These are phyloP conservation scores for Antrozous pallidus DNA, from an alignment of 2,797 vertebrate species.

Conservation along the genomic window DNA sequence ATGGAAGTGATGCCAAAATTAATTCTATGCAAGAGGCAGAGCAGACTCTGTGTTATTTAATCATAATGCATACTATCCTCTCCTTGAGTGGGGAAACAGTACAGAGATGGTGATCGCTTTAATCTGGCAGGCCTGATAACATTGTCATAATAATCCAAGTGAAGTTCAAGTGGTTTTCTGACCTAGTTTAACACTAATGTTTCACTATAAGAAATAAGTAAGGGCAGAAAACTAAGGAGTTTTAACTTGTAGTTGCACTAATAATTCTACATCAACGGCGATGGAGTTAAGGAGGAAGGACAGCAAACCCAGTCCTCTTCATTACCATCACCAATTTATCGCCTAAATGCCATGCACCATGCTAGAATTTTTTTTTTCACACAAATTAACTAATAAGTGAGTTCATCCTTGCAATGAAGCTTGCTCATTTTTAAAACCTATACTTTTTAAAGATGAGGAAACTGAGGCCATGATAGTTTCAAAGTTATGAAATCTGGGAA, in stretches of 20 bases:
- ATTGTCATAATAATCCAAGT: conserved; percentile 62
- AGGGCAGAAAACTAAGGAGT: neutral
- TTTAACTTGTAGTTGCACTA: neutral
- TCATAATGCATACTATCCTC: conserved; percentile 28
- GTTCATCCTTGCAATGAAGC: neutral
- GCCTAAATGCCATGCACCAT: neutral
- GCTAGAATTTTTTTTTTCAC: neutral
- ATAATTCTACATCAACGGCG: neutral
- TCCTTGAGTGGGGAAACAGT: conserved; percentile 44
- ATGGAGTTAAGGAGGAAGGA: neutral
- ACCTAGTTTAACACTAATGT: conserved; percentile 54
- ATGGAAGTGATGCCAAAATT: conserved; percentile 57
- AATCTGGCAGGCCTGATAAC: conserved; percentile 62
- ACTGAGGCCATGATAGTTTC: neutral
- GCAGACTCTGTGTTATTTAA: conserved; percentile 56
- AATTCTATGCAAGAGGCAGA: conserved; percentile 60
- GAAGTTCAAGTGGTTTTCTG: conserved; percentile 65
- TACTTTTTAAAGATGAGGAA: neutral
- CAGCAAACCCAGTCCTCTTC: neutral
- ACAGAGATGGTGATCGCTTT: neutral
- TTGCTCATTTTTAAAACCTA: neutral
- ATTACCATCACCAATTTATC: neutral
- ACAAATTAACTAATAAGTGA: neutral
- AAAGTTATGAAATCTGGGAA: neutral
- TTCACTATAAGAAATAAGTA: conserved; percentile 50